A percentile compares a stretch with the other conserved stretches of the same genome.
Evolutionary conservation across 2,797 vertebrate species (phyloP).

Genomic region (Neosilurus mollespiculum): DNA sequence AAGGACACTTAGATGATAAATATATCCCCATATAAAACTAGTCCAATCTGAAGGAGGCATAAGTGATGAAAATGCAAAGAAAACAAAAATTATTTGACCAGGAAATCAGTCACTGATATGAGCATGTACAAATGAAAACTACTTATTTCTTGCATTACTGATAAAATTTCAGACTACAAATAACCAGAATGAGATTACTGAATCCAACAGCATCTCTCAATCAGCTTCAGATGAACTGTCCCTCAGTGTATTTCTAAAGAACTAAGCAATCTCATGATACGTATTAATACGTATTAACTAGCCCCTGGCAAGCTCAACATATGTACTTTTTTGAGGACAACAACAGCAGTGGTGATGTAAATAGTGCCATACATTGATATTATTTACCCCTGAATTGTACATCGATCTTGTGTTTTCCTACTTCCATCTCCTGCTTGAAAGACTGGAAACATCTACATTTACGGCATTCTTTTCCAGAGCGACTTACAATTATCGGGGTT

Average conservation of each 20-base stretch:
- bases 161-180: background rate
- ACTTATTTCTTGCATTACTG: background rate
- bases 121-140: too few species aligned
- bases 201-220: slow-evolving; percentile 18
- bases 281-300: slow-evolving; percentile 52
- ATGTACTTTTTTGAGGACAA: slow-evolving; percentile 45
- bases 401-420: slow-evolving; percentile 28
- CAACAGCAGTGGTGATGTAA: slow-evolving; percentile 48
- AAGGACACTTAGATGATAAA: background rate
- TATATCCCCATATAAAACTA: background rate
- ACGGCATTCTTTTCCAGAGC: background rate
- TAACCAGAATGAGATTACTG: background rate
- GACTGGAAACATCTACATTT: slow-evolving; percentile 30
- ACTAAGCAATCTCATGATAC: slow-evolving; percentile 30
- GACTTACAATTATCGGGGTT: too few species aligned
- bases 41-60: too few species aligned
- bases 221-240: background rate
- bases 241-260: background rate
- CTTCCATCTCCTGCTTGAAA: slow-evolving; percentile 35
- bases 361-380: slow-evolving; percentile 54
- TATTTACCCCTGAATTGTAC: slow-evolving; percentile 50
- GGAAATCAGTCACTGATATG: too few species aligned
- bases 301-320: slow-evolving; percentile 48
- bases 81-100: background rate
- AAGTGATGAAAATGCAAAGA: background rate